A percentile compares a stretch with the other conserved stretches of the same genome.
Evolutionary conservation across 2,797 vertebrate species (phyloP).

Genomic region (Phataginus tricuspis): DNA sequence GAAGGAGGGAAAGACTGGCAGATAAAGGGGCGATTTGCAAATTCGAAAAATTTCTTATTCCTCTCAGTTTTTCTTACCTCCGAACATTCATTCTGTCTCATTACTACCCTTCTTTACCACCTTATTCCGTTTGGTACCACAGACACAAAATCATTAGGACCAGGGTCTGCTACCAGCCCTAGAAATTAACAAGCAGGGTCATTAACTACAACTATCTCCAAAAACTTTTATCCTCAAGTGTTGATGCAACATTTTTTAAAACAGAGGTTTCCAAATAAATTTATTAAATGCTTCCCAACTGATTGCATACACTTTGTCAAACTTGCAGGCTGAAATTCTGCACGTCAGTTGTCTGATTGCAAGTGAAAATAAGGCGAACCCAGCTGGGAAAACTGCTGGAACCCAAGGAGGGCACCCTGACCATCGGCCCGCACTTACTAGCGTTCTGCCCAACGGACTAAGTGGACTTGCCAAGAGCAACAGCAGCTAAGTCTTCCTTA

Average conservation of each 20-base stretch:
- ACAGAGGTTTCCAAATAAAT: neutral
- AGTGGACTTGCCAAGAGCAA: neutral
- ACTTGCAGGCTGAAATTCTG: neutral
- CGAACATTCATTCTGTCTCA: neutral
- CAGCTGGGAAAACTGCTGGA: neutral
- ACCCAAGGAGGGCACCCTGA: neutral
- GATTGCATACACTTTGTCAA: neutral
- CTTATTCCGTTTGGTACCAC: neutral
- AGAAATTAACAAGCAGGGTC: neutral
- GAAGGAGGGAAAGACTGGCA: neutral
- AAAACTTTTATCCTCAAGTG: slow-evolving; percentile 38
- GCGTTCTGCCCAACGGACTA: neutral
- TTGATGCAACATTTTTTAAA: neutral
- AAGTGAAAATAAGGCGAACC: neutral
- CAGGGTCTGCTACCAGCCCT: neutral
- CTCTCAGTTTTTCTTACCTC: slow-evolving; percentile 20
- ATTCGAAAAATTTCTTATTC: slow-evolving; percentile 46
- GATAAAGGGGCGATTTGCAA: slow-evolving; percentile 2
- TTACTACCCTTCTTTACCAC: neutral
- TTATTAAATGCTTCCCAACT: neutral
- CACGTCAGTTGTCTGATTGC: neutral
- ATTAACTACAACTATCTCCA: neutral
- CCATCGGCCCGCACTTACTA: neutral
- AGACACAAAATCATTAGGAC: neutral
- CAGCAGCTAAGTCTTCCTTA: slow-evolving; percentile 17